phyloP scores from a whole-genome alignment of 2,113 vertebrate genomes.

The Capreolus pygargus region DNA sequence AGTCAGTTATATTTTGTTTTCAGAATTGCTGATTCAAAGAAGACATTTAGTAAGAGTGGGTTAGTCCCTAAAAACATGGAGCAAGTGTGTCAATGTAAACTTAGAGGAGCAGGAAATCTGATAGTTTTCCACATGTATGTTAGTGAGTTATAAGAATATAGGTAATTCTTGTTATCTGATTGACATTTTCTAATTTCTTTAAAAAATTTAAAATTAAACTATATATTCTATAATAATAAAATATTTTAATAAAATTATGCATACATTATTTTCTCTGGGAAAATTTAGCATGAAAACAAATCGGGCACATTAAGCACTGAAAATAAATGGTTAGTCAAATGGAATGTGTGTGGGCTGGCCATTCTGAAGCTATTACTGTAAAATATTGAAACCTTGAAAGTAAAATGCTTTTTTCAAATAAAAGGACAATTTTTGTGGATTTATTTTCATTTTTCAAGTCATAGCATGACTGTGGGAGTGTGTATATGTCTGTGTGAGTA shows the following conservation, averaged over 20 bases:
- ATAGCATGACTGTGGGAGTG: not conserved
- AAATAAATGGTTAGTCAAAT: not conserved
- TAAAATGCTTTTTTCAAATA: not conserved
- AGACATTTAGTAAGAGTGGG: not conserved
- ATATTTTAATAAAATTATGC: not conserved
- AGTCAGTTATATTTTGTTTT: not conserved
- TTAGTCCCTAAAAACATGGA: not conserved
- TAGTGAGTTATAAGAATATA: not conserved
- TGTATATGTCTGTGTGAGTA: not conserved
- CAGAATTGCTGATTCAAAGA: not conserved
- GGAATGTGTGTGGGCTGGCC: not conserved
- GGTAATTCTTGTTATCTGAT: not conserved
- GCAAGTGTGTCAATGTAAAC: not conserved
- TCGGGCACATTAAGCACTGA: not conserved
- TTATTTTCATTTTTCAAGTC: not conserved
- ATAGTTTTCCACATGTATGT: not conserved
- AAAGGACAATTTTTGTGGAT: not conserved
- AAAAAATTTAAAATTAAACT: not conserved
- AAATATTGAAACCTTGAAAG: not conserved
- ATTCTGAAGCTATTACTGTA: not conserved
- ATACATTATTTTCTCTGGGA: not conserved
- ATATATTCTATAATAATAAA: not conserved
- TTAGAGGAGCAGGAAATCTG: not conserved
- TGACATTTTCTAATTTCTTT: not conserved
- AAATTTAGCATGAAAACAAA: not conserved